Conservation (phyloP, 2,113 vertebrate genomes). For the Embiotoca jacksoni region DNA sequence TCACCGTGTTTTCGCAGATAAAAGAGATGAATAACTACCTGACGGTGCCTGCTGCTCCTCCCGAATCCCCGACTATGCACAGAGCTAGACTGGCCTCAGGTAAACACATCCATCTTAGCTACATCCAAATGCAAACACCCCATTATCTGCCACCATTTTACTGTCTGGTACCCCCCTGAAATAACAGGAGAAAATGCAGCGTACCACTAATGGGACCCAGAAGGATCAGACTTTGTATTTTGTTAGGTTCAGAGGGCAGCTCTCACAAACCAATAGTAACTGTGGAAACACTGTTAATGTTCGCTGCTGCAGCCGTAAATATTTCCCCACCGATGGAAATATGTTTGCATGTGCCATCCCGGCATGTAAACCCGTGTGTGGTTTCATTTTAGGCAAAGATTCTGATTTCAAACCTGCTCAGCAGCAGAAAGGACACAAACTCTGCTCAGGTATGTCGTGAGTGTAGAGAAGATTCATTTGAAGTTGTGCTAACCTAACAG, state of each 20-base stretch:
- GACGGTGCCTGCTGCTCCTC: conserved; percentile 89
- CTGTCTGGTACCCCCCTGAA: background rate
- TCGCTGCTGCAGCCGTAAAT: conserved; percentile 21
- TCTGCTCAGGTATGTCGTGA: conserved; percentile 73
- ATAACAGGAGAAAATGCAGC: background rate
- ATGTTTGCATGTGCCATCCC: conserved; percentile 52
- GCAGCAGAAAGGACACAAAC: conserved; percentile 60
- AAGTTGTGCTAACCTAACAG: conserved; percentile 23
- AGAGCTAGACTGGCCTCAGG: conserved; percentile 94
- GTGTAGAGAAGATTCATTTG: conserved; percentile 43
- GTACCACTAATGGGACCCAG: background rate
- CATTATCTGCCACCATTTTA: background rate
- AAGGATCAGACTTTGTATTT: background rate
- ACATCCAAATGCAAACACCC: conserved; percentile 9
- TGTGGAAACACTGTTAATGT: background rate
- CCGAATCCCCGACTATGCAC: conserved; percentile 92
- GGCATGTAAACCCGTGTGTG: conserved; percentile 73
- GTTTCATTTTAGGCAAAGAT: conserved; percentile 80
- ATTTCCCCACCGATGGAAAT: conserved; percentile 55
- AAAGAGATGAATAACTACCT: conserved; percentile 92
- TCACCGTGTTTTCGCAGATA: conserved; percentile 65
- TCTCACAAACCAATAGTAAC: background rate
- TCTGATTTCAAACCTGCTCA: conserved; percentile 77
- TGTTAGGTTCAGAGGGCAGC: background rate
- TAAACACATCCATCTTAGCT: conserved; percentile 66